Evolutionary conservation across 2,888 invertebrate genomes (phyloP), one percentile per base, ranked within the genome.

Genomic region (Hypercompe scribonia): DNA sequence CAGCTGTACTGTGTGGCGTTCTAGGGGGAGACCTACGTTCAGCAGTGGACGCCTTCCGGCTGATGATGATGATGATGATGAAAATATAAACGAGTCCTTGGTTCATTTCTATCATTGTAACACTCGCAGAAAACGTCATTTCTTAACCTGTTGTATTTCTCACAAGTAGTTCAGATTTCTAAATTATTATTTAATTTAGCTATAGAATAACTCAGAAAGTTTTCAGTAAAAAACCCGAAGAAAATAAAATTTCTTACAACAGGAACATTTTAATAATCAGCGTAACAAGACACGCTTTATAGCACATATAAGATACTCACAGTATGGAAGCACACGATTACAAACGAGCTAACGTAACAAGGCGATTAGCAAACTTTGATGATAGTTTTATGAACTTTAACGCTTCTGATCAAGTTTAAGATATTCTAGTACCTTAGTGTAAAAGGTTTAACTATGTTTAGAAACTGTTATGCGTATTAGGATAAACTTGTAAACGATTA

Each of bases 311-410:
- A 33, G 58, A 42, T 33, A 70, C 31, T 42, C 50, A 71, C 67
- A 73, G 68, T 50, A 54, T 68, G 67, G 18, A 66, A 63, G 66
- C 42, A 18, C 36, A 67, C 46, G 46, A 61, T 72, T 71, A 66
- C 34, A 21, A 66, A 69, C 67, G 50, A 70, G 54, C 28, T 36
- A 34, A 13, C 15, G 68, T 65, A 72, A 72, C 61, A 72, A 34
- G 71, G 66, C 71, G 76, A 72, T 73, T 61, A 70, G 50, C 39
- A 13, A 76, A 76, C 70, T 77, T 75, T 61, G 65, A 73, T 66
- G 72, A 46, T 70, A 71, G 54, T 65, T 61, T 68, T 15, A 36
- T 33, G 21, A 72, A 73, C 58, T 73, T 69, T n/a, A 36, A 24
- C 13, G 46, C 54, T 65, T 54, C 68, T 34, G 46, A 42, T 36